Percentiles rank a stretch among this genome's conserved stretches.
Conservation (phyloP, 2,113 vertebrate species). For the human region GRCh38 chrX:17091501-17092000, state of each 20-base stretch:
- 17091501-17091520: constrained; percentile 42
- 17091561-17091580: constrained; percentile 12
- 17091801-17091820: constrained; percentile 57
- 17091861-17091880: constrained; percentile 49
- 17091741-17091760: background rate
- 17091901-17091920: constrained; percentile 54
- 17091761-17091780: background rate
- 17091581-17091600: constrained; percentile 4
- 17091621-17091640: constrained; percentile 37
- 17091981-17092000: constrained; percentile 48
- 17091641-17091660: background rate
- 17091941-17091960: constrained; percentile 26
- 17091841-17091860: constrained; percentile 59
- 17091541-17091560: constrained; percentile 35
- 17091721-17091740: background rate
- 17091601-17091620: background rate
- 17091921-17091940: constrained; percentile 36
- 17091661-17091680: background rate
- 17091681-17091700: background rate
- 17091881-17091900: constrained; percentile 25
- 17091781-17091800: constrained; percentile 2
- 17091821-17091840: constrained; percentile 45
- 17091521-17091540: constrained; percentile 33
- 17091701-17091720: background rate
- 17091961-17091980: constrained; percentile 61